Base-by-base conservation (phyloP, 2,888 invertebrate genomes). In the Stenolophus ochropezus region DNA sequence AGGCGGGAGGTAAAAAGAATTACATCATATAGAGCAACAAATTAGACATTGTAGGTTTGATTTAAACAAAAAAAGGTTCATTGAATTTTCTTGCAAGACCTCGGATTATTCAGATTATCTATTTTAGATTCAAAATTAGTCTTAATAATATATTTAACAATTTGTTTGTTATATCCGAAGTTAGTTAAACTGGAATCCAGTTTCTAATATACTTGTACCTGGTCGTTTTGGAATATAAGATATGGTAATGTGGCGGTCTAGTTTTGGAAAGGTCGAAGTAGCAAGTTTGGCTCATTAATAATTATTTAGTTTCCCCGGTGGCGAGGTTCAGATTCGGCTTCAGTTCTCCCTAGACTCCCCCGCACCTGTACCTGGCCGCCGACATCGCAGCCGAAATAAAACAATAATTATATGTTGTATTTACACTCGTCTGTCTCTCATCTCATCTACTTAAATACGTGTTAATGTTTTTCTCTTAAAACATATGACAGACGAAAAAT, bases 361-460 rank as follows among this genome's bases (percentile, higher is more conserved):
- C 21, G 23, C 49, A 42, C 49, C 33, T 4, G 6, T 42, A 47
- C 20, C 42, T 6, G 51, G 23, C 8, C 6, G 21, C 51, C 23
- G 5, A 51, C 14, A 14, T 51, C 74, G 4, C 23, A 21, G 49
- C 73, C 33, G 20, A 56, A 33, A 77, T 42, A 42, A 58, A 77
- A 58, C n/a, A 11, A 61, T 77, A 77, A 77, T 77, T 77, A 61
- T 61, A 77, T 18, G 61, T 77, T 58, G 58, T 77, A 77, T 61
- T 42, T 77, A 77, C 61, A 61, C 77, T 27, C 33, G 42, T 77
- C 42, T 77, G 27, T 65, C 14, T 25, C 42, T 61, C 61, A 77
- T 58, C 61, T 77, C 61, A 61, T 61, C 56, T 42, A 61, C 61
- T 77, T 61, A 61, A 77, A 77, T 77, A 77, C 42, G 61, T 42